These are phyloP conservation scores for Myotis pilosus DNA, from an alignment of 2,797 vertebrate species.

Conservation along the genomic window DNA sequence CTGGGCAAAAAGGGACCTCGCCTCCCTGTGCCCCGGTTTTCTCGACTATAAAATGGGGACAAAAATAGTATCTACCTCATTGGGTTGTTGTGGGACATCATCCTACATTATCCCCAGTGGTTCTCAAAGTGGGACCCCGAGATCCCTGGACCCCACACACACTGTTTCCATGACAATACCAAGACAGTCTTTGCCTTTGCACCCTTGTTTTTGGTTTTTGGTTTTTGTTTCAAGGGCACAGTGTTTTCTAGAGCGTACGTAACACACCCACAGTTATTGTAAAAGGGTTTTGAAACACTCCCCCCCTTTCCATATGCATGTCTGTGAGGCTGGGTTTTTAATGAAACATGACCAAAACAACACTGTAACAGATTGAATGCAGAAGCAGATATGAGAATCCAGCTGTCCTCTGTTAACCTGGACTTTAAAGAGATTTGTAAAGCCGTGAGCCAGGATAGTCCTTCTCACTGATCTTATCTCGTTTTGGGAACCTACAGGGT, in stretches of 20 bases:
- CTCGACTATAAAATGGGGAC: not conserved
- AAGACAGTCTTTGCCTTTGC: not conserved
- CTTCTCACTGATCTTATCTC: not conserved
- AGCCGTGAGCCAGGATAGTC: not conserved
- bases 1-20: not conserved
- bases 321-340: not conserved
- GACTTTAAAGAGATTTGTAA: not conserved
- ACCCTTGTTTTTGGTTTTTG: not conserved
- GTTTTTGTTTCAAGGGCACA: not conserved
- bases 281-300: not conserved
- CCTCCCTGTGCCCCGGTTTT: not conserved
- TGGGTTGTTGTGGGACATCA: too few relatives aligned
- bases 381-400: not conserved
- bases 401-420: not conserved
- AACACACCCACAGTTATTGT: too few relatives aligned
- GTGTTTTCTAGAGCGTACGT: not conserved
- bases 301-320: not conserved
- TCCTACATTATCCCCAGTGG: not conserved
- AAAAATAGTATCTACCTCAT: not conserved
- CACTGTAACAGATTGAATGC: accelerated
- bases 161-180: not conserved
- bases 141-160: not conserved
- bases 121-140: not conserved
- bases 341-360: not conserved
- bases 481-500: not conserved